Evolutionary conservation across 2,888 invertebrate species (phyloP), one percentile per base, ranked within the genome.

Genomic region (Lissonota sp.): DNA sequence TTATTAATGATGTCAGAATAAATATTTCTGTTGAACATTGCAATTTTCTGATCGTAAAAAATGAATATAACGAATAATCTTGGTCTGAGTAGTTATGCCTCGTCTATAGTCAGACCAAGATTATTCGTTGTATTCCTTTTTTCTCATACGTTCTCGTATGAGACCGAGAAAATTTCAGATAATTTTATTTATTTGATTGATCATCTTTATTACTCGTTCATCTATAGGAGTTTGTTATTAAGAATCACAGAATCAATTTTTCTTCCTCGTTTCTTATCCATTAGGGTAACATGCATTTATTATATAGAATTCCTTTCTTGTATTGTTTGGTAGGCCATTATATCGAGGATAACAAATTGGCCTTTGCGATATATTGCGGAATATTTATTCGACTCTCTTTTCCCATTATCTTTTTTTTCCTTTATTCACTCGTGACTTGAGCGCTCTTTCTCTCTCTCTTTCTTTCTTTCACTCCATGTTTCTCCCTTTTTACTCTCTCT

Each of bases 321-420:
- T 63, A 70, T 73, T 77, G 72, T 69, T 73, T 40, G 46, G 16
- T 14, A 49, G 62, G 60, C 42, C 67, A 70, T 77, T 76, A 72
- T 72, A 51, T 58, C 12, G 39, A 26, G 51, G 44, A 55, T 78
- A 74, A 81, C 58, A 71, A 81, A 81, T 78, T 55, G 70, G 26
- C 55, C 44, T 53, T 46, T 6, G 46, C 58, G 58, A 70, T 77
- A 70, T 77, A 67, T 37, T 71, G 62, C 72, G 16, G 44, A 51
- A 64, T 73, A 78, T 70, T 62, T 69, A 78, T 63, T 53, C 62
- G 3, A 7, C 57, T 69, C 57, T 58, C 42, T 14, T 53, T 51
- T 51, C 3, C 26, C 40, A 4, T 49, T 6, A 37, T 49, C 39
- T 51, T 8, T 60, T 8, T 42, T 16, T 64, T 40, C 12, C 10